Conservation (phyloP, 2,888 invertebrate species). For the Diarsia dahlii region DNA sequence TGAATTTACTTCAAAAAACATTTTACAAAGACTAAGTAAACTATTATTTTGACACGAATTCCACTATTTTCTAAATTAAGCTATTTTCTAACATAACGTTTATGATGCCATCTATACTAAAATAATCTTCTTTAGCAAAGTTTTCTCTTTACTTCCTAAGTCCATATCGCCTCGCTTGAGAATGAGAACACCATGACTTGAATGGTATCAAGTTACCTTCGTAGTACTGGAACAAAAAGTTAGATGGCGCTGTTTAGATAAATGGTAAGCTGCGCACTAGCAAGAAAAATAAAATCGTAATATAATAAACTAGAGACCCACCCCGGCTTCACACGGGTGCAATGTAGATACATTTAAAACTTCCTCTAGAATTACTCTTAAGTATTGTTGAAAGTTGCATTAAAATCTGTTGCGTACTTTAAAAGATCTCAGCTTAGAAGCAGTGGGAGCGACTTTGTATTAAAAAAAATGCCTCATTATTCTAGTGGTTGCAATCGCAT, state of each 20-base stretch:
- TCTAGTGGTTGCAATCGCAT: not conserved
- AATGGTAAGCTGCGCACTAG: not conserved
- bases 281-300: not conserved
- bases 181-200: not conserved
- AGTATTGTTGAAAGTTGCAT: no score
- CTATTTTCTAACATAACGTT: no score
- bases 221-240: not conserved
- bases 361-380: no score
- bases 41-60: not conserved
- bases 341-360: no score
- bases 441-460: no score
- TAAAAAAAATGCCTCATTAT: not conserved
- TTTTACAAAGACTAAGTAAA: not conserved
- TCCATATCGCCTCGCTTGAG: not conserved
- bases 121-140: not conserved
- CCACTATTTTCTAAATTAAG: not conserved
- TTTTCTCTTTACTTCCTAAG: not conserved
- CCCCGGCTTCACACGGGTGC: no score
- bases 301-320: not conserved
- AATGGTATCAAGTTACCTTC: not conserved
- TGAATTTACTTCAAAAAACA: not conserved
- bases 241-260: not conserved
- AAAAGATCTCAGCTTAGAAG: no score
- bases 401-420: no score
- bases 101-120: not conserved